These are phyloP conservation scores for Stenodema calcarata DNA, from an alignment of 2,888 invertebrate species.

Conservation along the genomic window DNA sequence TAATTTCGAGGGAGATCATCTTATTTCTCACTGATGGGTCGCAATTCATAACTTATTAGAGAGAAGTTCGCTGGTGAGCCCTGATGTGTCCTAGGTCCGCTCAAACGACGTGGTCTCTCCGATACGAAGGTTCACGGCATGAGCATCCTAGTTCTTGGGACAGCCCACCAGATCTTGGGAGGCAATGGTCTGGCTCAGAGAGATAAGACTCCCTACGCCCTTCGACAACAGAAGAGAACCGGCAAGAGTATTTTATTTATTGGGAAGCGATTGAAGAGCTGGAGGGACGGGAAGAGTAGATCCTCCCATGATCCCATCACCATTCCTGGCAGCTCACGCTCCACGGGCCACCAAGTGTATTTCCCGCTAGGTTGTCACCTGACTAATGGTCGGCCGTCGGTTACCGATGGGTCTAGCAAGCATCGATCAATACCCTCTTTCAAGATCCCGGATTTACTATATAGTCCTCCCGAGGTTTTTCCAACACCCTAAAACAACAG, in stretches of 20 bases:
- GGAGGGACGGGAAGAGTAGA: neutral
- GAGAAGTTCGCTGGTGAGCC: too few relatives aligned
- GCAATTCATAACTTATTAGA: too few relatives aligned
- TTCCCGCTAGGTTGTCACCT: slow-evolving; percentile 46
- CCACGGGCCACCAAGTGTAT: slow-evolving; percentile 44
- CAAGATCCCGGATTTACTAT: slow-evolving; percentile 18
- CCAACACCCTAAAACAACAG: neutral
- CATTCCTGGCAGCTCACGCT: slow-evolving; percentile 30
- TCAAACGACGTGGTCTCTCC: too few relatives aligned
- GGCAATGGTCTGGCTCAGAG: slow-evolving; percentile 34
- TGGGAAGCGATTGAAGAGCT: neutral
- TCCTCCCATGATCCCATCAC: slow-evolving; percentile 18
- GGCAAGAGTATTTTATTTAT: slow-evolving; percentile 40
- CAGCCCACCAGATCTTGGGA: neutral
- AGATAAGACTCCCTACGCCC: slow-evolving; percentile 10
- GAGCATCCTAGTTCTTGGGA: neutral
- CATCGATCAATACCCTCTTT: slow-evolving; percentile 23
- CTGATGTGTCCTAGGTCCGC: too few relatives aligned
- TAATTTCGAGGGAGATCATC: too few relatives aligned
- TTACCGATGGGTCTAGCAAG: slow-evolving; percentile 24
- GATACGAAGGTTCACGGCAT: neutral
- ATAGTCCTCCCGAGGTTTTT: neutral
- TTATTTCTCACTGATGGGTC: too few relatives aligned
- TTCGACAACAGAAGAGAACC: neutral
- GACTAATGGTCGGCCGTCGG: slow-evolving; percentile 44